These are phyloP conservation scores for Pristionchus exspectatus DNA, from an alignment of 2,888 invertebrate species.

Conservation along the genomic window DNA sequence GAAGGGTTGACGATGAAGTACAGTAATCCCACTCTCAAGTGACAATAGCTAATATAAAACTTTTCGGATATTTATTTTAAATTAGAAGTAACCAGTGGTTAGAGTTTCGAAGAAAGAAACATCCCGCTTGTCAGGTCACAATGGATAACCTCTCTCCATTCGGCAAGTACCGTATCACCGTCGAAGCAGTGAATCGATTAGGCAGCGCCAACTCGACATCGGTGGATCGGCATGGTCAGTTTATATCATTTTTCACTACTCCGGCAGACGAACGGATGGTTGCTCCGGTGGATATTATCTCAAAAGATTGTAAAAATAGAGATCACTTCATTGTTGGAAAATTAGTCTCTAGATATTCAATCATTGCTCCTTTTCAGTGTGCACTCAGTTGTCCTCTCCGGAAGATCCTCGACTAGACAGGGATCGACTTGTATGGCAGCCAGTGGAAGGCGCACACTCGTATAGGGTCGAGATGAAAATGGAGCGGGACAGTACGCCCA, in stretches of 20 bases:
- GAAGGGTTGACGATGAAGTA: no score
- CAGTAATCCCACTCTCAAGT: no score
- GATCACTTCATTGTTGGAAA: background rate
- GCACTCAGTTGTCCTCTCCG: constrained; percentile 49
- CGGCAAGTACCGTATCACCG: constrained; percentile 50
- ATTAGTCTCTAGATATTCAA: background rate
- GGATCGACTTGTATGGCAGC: constrained; percentile 59
- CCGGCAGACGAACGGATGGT: no score
- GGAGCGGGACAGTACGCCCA: constrained; percentile 23
- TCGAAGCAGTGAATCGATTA: constrained; percentile 50
- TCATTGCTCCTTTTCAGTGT: constrained; percentile 29
- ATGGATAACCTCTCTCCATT: constrained; percentile 32
- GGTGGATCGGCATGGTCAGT: constrained; percentile 49
- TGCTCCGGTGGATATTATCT: no score
- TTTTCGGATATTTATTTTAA: no score
- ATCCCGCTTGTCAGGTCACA: background rate
- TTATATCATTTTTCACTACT: no score
- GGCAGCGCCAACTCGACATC: constrained; percentile 50
- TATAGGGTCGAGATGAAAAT: constrained; percentile 62
- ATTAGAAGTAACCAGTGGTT: no score
- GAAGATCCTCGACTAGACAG: constrained; percentile 51
- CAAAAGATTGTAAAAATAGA: background rate
- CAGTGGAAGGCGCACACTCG: constrained; percentile 63
- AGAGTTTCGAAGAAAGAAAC: no score
- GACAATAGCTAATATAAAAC: no score